Conservation (phyloP, 2,113 vertebrate genomes). For the Melozone crissalis region DNA sequence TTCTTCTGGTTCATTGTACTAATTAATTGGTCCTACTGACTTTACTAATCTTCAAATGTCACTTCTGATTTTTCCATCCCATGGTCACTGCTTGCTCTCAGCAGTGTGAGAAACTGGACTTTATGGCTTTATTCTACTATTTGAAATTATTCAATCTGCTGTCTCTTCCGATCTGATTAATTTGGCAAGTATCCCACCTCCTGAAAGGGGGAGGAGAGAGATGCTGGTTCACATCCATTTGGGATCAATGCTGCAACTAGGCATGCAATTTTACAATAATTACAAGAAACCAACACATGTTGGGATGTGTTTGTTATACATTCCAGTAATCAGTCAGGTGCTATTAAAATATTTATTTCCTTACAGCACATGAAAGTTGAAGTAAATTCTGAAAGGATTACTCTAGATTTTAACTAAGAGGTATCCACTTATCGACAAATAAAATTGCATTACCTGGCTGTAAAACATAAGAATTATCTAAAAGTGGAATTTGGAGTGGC, state of each 20-base stretch:
- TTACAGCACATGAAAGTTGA: background rate
- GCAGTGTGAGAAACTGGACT: background rate
- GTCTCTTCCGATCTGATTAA: constrained; percentile 5
- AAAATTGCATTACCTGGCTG: background rate
- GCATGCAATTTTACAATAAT: background rate
- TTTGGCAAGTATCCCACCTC: background rate
- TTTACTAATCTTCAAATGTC: constrained; percentile 1
- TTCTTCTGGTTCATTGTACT: constrained; percentile 28
- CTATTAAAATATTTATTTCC: background rate
- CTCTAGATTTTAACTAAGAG: background rate
- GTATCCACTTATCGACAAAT: background rate
- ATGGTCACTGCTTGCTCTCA: background rate
- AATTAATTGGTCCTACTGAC: constrained; percentile 23
- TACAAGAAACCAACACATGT: background rate
- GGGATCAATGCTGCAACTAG: background rate
- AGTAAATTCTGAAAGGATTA: background rate
- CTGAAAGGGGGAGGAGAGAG: background rate
- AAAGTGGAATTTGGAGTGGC: background rate
- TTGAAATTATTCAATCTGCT: background rate
- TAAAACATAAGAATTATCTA: background rate
- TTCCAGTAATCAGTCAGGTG: background rate
- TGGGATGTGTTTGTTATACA: background rate
- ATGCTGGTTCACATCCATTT: background rate
- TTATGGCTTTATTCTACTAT: background rate
- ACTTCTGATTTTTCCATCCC: background rate